Percentiles rank a stretch among this genome's conserved stretches.
phyloP scores from a whole-genome alignment of 2,888 invertebrate species.

The Neoscelio sp. region DNA sequence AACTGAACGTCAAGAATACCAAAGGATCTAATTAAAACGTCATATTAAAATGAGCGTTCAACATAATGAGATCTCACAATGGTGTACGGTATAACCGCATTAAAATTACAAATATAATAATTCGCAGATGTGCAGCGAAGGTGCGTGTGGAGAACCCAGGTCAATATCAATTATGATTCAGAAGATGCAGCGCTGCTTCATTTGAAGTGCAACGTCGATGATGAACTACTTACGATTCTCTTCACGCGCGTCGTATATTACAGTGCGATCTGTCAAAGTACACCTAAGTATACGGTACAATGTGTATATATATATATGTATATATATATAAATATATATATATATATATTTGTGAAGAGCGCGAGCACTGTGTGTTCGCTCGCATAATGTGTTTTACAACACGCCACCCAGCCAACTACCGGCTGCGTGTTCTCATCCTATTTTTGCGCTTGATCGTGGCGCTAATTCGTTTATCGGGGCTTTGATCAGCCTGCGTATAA shows the following conservation, averaged over 20 bases:
- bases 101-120: constrained; percentile 63
- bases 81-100: constrained; percentile 55
- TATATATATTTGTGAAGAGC: constrained; percentile 36
- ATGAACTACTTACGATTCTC: constrained; percentile 63
- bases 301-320: neutral
- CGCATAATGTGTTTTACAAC: constrained; percentile 62
- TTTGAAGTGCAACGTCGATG: constrained; percentile 53
- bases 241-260: constrained; percentile 54
- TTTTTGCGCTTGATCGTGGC: constrained; percentile 79
- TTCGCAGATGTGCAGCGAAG: constrained; percentile 27
- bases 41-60: constrained; percentile 28
- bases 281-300: constrained; percentile 54
- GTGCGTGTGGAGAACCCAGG: constrained; percentile 18
- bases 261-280: constrained; percentile 41
- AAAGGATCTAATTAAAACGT: constrained; percentile 44
- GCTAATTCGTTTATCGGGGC: constrained; percentile 76
- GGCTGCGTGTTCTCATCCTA: constrained; percentile 77
- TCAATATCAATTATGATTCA: constrained; percentile 51
- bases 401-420: constrained; percentile 62
- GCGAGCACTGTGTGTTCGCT: constrained; percentile 27
- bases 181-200: constrained; percentile 17
- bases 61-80: constrained; percentile 46
- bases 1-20: constrained; percentile 1
- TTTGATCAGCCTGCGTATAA: constrained; percentile 69
- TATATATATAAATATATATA: neutral